Evolutionary conservation across 2,888 invertebrate species (phyloP).

Genomic region (Vesta saturnalis): DNA sequence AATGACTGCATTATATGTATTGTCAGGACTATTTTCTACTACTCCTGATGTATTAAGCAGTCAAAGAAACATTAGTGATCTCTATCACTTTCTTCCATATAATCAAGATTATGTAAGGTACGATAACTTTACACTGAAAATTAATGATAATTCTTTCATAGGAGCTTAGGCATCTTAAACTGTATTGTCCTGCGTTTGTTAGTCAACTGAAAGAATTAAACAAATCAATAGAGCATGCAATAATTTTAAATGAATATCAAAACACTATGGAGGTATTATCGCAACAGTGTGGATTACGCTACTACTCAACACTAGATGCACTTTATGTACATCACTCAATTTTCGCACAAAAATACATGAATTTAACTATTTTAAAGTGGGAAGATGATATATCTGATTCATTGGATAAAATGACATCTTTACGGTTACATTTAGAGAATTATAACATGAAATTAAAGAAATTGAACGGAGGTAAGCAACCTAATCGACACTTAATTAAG

Average conservation of each 20-base stretch:
- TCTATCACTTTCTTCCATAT: constrained; percentile 62
- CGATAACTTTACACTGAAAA: neutral
- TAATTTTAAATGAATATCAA: neutral
- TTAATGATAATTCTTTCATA: neutral
- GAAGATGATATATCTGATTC: constrained; percentile 55
- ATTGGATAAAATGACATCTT: constrained; percentile 54
- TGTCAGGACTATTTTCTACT: constrained; percentile 77
- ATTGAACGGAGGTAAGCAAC: constrained; percentile 62
- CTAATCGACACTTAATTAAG: neutral
- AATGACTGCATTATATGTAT: constrained; percentile 75
- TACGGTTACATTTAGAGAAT: constrained; percentile 60
- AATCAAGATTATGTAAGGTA: constrained; percentile 53
- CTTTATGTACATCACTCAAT: constrained; percentile 57
- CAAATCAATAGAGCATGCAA: neutral
- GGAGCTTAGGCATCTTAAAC: neutral
- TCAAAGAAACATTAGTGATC: constrained; percentile 68
- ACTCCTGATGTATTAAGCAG: constrained; percentile 63
- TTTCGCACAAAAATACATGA: constrained; percentile 54
- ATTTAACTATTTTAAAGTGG: constrained; percentile 62
- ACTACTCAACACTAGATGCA: constrained; percentile 48
- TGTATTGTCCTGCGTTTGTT: neutral
- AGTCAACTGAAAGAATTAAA: neutral
- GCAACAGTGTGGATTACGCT: constrained; percentile 45
- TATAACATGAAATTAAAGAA: constrained; percentile 55
- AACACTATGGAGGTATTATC: neutral